Evolutionary conservation across 2,888 invertebrate genomes (phyloP).

Genomic region (Xylota sylvarum): DNA sequence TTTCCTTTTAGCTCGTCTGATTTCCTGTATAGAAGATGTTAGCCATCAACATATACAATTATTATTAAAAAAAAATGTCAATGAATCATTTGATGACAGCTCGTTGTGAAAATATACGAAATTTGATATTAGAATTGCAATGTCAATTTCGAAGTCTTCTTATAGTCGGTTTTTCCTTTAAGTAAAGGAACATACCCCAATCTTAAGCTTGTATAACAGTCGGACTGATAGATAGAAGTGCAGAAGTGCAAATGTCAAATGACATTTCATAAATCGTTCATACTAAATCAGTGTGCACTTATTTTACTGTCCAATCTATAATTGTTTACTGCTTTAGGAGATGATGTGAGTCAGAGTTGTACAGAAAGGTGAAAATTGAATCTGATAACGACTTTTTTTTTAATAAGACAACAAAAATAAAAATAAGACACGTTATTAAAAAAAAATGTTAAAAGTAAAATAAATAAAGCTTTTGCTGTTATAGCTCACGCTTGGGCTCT

Average conservation of each 20-base stretch:
- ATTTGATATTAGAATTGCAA: neutral
- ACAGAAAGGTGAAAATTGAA: too few species aligned
- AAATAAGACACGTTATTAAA: neutral
- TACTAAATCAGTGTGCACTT: neutral
- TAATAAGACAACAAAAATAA: too few species aligned
- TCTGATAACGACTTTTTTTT: too few species aligned
- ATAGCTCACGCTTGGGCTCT: neutral
- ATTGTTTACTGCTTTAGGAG: neutral
- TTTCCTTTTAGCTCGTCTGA: neutral
- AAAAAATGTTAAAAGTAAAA: neutral
- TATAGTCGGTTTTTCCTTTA: constrained; percentile 2
- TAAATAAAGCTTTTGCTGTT: neutral
- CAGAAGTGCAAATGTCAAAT: neutral
- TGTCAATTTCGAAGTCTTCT: neutral
- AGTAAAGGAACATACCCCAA: neutral
- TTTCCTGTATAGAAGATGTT: neutral
- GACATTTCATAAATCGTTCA: neutral
- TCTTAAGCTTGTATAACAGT: neutral
- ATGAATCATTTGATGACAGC: neutral
- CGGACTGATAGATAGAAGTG: too few species aligned
- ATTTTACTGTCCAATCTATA: neutral
- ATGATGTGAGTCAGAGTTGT: too few species aligned
- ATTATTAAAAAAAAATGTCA: neutral
- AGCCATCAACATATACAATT: neutral
- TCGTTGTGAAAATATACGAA: neutral